Evolutionary conservation across 1,140 invertebrate species (phyloP).

Genomic region (Diachasmimorpha longicaudata): DNA sequence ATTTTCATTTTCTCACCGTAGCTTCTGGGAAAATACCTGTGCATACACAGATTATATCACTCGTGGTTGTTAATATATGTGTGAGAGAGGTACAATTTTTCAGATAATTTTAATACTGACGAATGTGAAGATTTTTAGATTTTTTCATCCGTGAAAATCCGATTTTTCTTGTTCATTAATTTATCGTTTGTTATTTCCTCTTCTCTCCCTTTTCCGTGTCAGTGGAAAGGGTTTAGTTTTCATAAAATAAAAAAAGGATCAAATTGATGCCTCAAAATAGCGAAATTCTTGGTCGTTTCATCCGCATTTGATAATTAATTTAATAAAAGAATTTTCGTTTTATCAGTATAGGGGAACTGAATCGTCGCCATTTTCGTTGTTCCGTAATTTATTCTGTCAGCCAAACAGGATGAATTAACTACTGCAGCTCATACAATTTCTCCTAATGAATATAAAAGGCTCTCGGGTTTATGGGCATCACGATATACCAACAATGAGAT

Average conservation of each 20-base stretch:
- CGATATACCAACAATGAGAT: background rate
- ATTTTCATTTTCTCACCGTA: background rate
- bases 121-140: background rate
- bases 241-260: too few species aligned
- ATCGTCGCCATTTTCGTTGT: too few species aligned
- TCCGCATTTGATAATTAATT: too few species aligned
- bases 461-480: background rate
- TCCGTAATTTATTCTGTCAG: too few species aligned
- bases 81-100: background rate
- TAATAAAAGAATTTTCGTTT: too few species aligned
- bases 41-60: background rate
- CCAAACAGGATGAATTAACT: background rate
- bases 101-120: background rate
- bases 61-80: background rate
- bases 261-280: too few species aligned
- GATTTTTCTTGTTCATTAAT: background rate
- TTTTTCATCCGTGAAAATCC: background rate
- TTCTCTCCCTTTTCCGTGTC: too few species aligned
- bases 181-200: too few species aligned
- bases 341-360: too few species aligned
- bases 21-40: background rate
- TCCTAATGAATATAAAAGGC: constrained; percentile 1
- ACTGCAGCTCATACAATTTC: background rate
- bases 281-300: too few species aligned
- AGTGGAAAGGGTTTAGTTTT: too few species aligned